Conservation (phyloP, 2,797 vertebrate genomes). For the Tapera naevia region DNA sequence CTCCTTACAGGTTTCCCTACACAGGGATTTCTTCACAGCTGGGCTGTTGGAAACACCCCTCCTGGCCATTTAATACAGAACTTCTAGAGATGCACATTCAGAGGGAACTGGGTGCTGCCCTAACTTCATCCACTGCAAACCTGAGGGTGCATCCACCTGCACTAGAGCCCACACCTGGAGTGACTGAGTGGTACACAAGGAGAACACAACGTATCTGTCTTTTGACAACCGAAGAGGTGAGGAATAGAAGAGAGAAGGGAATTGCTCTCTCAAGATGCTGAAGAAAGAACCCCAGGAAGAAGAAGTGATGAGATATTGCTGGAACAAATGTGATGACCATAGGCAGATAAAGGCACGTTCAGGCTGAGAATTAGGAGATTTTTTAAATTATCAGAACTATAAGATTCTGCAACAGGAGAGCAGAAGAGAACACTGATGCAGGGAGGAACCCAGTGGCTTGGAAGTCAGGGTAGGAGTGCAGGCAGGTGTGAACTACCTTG, state of each 20-base stretch:
- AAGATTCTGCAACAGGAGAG: neutral
- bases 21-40: neutral
- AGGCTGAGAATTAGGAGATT: neutral
- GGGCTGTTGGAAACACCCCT: neutral
- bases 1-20: fast-evolving
- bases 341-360: no score
- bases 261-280: neutral
- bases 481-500: neutral
- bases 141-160: fast-evolving
- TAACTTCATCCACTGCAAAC: fast-evolving
- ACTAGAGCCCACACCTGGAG: no score
- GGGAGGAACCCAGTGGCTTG: neutral
- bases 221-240: neutral
- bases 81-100: neutral
- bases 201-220: neutral
- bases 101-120: neutral
- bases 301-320: neutral
- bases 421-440: neutral
- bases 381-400: neutral
- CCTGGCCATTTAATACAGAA: neutral
- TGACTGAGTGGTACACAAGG: fast-evolving
- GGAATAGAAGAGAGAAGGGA: no score
- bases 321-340: neutral
- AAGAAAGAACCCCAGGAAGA: neutral
- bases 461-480: neutral